Conservation (phyloP, 2,113 vertebrate genomes). For the Melanerpes formicivorus region DNA sequence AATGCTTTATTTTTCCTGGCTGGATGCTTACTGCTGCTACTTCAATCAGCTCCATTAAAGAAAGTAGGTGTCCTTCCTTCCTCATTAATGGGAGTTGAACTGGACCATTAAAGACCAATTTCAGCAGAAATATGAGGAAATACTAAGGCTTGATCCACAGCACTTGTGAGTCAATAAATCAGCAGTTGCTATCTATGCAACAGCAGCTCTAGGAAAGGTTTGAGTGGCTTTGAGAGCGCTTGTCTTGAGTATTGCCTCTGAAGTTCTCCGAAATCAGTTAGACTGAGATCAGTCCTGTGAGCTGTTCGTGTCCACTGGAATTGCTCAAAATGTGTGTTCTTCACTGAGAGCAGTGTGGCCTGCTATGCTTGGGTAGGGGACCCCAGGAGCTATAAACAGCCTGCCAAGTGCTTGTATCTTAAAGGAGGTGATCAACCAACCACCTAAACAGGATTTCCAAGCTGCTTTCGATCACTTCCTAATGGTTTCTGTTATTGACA, state of each 20-base stretch:
- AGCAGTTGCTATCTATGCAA: background rate
- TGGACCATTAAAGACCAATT: background rate
- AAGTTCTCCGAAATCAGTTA: slow-evolving; percentile 9
- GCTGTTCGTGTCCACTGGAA: background rate
- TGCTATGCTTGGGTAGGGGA: background rate
- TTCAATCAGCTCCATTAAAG: background rate
- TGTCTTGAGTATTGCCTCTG: background rate
- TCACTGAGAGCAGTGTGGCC: background rate
- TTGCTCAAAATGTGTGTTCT: background rate
- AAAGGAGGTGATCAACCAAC: background rate
- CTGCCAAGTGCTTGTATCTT: background rate
- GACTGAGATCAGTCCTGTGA: background rate
- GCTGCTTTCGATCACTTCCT: background rate
- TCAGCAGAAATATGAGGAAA: background rate
- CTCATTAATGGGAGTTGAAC: background rate
- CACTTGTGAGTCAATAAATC: background rate
- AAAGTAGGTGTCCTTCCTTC: background rate
- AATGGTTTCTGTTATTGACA: background rate
- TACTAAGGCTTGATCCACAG: background rate
- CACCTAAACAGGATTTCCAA: background rate
- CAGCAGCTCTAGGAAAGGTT: background rate
- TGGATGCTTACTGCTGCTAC: background rate
- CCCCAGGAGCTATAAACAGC: background rate
- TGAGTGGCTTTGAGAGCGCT: background rate
- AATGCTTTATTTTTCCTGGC: background rate